Base-by-base conservation (phyloP, 1,140 invertebrate genomes). In the Psix sp. region DNA sequence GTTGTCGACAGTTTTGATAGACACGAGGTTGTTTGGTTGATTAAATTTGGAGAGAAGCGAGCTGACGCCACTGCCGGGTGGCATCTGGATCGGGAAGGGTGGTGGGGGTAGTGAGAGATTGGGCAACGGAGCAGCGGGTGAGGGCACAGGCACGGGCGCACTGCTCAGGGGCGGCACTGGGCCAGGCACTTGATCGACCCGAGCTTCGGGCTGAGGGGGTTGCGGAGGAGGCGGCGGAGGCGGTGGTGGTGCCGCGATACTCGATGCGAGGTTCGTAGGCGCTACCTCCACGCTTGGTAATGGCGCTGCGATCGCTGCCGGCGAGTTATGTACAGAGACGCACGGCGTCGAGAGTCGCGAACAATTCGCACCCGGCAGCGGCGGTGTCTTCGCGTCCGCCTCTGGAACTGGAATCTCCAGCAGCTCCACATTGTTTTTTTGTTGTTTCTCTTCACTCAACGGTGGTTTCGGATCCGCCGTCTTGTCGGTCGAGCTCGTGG, bases 381-480 rank as follows among this genome's bases (percentile, higher is more conserved):
- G 85, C 3, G 85, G 85, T 0, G 85, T 87, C 4, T 59, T 42
- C 1, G 31, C 72, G 3, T 81, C 82, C 0, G 14, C 18, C 4
- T 71, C 67, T 0, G 79, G 78, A 21, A 92, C 90, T 16, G 91
- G 91, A 79, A 92, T 92, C 80, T 91, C 90, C 31, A 89, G 84
- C 20, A 91, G 78, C 48, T 90, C 90, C 11, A 89, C 74, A 14
- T 74, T 77, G 0, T 38, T 45, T 43, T 54, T 57, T 84, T 86
- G 9, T 81, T 82, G 3, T 52, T 26, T 39, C 35, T 13, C 11
- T 51, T 74, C 78, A 31, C 54, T 74, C 74, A 1, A 36, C 56
- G 9, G 73, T 80, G 2, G 71, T 24, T 24, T 3, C 21, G 21
- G 3, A 4, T 24, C 3, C 77, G 10, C 36, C 48, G 7, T 86